Evolutionary conservation across 2,113 vertebrate genomes (phyloP), one percentile per base, ranked within the genome.

Genomic region (Vulpes ferrilata): DNA sequence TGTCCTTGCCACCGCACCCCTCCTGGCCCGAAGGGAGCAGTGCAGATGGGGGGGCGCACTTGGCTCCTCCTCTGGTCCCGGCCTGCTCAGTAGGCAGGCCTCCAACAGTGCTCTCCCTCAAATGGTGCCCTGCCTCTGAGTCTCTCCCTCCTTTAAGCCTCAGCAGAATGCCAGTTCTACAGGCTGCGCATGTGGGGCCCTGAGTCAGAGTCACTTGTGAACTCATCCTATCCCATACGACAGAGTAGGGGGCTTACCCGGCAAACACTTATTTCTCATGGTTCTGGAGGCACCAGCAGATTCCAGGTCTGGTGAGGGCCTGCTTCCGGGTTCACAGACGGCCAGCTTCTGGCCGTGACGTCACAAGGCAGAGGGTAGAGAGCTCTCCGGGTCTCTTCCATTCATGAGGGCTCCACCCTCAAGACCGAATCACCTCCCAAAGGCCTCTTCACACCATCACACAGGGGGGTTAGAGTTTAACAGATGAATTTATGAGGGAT

Each of bases 21-120:
- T 48, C 23, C 35, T 35, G 55, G 55, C 10, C 25, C 0, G 0
- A 12, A 9, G 64, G 11, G 9, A 10, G 16, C 10, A 55, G 22
- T 5, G 7, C 5, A 0, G 1, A 0, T 48, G 2, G 3, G 12
- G 43, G 0, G 8, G 1, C 6, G 2, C 73, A 1, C 73, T 16
- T 35, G 0, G 22, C 27, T 11, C 10, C 55, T 32, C 20, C 35
- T 7, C 53, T 60, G 6, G n/a, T 17, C 65, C 82, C 13, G 6
- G 23, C 13, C 25, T 32, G 30, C 35, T 23, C 20, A 4, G 16
- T 2, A 25, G 16, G 19, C 1, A 9, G 55, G 53, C 25, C 17
- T 32, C 30, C 7, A 2, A 0, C 6, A 55, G 55, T 6, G 11
- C 48, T 43, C 62, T 38, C 27, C 83, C 48, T 23, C 1, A 43